Conservation (phyloP, 64 coral and sea anemone genomes). For the Stichodactyla mertensii region DNA sequence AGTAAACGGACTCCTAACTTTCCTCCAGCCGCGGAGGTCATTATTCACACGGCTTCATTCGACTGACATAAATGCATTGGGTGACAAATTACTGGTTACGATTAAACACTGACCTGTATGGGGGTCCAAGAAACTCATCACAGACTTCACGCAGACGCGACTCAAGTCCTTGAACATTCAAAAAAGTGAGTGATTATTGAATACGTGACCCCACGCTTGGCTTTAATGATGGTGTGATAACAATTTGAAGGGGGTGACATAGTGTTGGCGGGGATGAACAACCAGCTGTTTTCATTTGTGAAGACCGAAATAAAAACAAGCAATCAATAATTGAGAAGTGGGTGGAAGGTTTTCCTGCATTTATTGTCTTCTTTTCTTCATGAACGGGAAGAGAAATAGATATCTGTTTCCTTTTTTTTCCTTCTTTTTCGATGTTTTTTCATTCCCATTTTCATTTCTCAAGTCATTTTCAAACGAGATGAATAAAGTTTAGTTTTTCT, state of each 20-base stretch:
- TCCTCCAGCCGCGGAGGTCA: background rate
- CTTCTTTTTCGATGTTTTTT: no score
- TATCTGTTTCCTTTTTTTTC: no score
- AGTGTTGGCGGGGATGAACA: background rate
- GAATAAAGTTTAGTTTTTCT: no score
- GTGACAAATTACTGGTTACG: background rate
- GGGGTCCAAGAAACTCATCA: slow-evolving; percentile 66
- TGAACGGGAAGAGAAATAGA: no score
- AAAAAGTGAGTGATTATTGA: background rate
- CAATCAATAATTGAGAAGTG: no score
- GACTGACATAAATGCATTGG: background rate
- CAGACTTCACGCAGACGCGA: slow-evolving; percentile 61
- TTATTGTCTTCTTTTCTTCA: no score
- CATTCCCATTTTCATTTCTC: no score
- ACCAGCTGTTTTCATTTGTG: background rate
- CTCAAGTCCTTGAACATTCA: slow-evolving; percentile 42
- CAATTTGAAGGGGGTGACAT: background rate
- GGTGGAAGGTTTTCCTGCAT: no score
- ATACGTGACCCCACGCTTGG: background rate
- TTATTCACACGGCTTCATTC: background rate
- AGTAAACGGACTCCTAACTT: no score
- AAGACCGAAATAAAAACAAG: no score
- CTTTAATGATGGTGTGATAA: background rate
- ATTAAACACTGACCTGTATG: slow-evolving; percentile 35
- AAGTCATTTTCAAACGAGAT: no score